Evolutionary conservation across 2,797 vertebrate species (phyloP), one percentile per base, ranked within the genome.

Genomic region (Caiman crocodilus): DNA sequence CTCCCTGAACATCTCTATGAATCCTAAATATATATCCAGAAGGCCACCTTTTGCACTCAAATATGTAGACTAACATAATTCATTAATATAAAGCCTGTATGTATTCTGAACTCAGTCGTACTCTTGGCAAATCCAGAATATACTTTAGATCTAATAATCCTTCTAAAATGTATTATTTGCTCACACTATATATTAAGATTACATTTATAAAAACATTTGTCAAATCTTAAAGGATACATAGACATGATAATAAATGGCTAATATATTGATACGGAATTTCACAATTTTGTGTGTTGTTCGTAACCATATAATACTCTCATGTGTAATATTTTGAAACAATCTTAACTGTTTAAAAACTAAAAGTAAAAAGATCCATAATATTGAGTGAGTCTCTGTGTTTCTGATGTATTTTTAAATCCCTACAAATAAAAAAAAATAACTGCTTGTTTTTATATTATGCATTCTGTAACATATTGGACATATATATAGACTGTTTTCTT

Each of bases 351-450:
- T 50, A 50, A 50, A 50, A 50, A 50, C 42, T 50, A 50, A 50
- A 50, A 50, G 42, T 50, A 81, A 76, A 4, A 60, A 81, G 25
- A 1, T 73, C 92, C 21, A 71, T 6, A 20, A 9, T 84, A 59
- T 16, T 75, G 2, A 2, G 1, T 74, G 1, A 50, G 18, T 90
- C 15, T 86, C 42, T 50, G 42, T 50, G 9, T 15, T 65, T 20
- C 4, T 65, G 14, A 86, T 16, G 26, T 0, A 26, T 65, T 84
- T 87, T 95, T 57, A 74, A 82, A 69, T 84, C 91, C 9, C 42
- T 90, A 42, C 55, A 55, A 14, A 8, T n/a, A 87, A 67, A 2
- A 67, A 2, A 25, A 0, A 0, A 0, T 75, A 1, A 18, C 3
- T 88, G 9, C 23, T 91, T 69, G 6, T 75, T 91, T 94, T 86